phyloP scores from a whole-genome alignment of 1,140 invertebrate genomes.

The Periplaneta americana region DNA sequence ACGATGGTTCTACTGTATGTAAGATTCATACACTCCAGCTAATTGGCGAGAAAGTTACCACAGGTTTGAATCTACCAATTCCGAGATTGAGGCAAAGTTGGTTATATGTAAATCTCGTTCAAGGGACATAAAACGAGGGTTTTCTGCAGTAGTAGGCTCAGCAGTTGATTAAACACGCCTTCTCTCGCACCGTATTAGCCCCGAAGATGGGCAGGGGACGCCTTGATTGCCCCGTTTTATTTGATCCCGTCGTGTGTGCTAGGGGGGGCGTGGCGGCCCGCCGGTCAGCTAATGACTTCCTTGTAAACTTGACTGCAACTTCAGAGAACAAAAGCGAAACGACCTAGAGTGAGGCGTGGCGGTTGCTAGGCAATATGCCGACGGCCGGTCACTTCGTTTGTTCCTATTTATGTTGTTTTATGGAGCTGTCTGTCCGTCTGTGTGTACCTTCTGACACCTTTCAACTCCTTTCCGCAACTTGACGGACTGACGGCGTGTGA shows the following conservation, averaged over 20 bases:
- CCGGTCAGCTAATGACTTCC: neutral
- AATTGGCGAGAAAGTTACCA: too few relatives aligned
- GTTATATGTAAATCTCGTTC: too few relatives aligned
- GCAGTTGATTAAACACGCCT: neutral
- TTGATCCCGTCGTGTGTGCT: neutral
- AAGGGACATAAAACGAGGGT: too few relatives aligned
- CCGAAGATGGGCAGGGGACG: neutral
- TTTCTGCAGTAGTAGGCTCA: too few relatives aligned
- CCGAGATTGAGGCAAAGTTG: too few relatives aligned
- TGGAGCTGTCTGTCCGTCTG: neutral
- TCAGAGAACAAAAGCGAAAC: neutral
- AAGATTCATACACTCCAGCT: too few relatives aligned
- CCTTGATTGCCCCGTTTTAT: neutral
- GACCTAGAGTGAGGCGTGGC: neutral
- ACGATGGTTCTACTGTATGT: too few relatives aligned
- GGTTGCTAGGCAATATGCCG: neutral
- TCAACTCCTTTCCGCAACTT: too few relatives aligned
- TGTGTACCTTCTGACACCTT: too few relatives aligned
- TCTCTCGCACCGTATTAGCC: neutral
- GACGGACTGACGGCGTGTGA: too few relatives aligned
- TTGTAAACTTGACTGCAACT: neutral
- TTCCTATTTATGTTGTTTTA: neutral
- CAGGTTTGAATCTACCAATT: too few relatives aligned
- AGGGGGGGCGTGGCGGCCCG: too few relatives aligned
- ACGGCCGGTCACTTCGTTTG: neutral